Percentiles rank a stretch among this genome's conserved stretches.
Evolutionary conservation across 2,113 vertebrate genomes (phyloP).

Genomic region (Hippocampus comes): DNA sequence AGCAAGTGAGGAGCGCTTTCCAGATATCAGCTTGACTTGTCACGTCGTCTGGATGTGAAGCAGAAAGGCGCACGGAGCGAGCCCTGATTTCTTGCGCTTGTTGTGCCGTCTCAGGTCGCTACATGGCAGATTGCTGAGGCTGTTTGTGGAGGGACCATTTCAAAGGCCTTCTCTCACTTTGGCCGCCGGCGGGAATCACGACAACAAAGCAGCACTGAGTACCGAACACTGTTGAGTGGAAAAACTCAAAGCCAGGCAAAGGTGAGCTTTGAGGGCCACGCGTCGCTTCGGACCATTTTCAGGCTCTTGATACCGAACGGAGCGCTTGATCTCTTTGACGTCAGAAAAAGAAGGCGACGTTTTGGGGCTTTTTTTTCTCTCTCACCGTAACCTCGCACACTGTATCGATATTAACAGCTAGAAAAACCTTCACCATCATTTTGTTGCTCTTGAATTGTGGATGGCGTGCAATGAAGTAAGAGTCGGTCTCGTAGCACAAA

Average conservation of each 20-base stretch:
- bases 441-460: not conserved
- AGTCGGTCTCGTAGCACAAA: slow-evolving; percentile 53
- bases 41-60: not conserved
- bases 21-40: not conserved
- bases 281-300: slow-evolving; percentile 69
- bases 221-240: slow-evolving; percentile 77
- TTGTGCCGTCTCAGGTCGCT: slow-evolving; percentile 78
- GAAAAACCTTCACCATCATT: slow-evolving; percentile 3
- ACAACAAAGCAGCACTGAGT: slow-evolving; percentile 89
- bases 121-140: slow-evolving; percentile 93
- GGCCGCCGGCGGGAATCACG: slow-evolving; percentile 67
- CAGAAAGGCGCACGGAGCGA: not conserved
- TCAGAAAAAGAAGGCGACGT: slow-evolving; percentile 67
- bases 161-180: slow-evolving; percentile 37
- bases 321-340: slow-evolving; percentile 62
- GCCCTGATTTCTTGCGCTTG: not conserved
- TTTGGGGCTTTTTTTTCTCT: slow-evolving; percentile 41
- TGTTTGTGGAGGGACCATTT: slow-evolving; percentile 34
- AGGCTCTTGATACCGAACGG: slow-evolving; percentile 65
- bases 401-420: slow-evolving; percentile 51
- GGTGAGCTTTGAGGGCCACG: slow-evolving; percentile 74
- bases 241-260: slow-evolving; percentile 35
- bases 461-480: slow-evolving; percentile 66
- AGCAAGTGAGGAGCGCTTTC: too few relatives aligned
- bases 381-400: slow-evolving; percentile 13